These are phyloP conservation scores for Platynereis dumerilii DNA, from an alignment of 2,888 invertebrate species.

Conservation along the genomic window DNA sequence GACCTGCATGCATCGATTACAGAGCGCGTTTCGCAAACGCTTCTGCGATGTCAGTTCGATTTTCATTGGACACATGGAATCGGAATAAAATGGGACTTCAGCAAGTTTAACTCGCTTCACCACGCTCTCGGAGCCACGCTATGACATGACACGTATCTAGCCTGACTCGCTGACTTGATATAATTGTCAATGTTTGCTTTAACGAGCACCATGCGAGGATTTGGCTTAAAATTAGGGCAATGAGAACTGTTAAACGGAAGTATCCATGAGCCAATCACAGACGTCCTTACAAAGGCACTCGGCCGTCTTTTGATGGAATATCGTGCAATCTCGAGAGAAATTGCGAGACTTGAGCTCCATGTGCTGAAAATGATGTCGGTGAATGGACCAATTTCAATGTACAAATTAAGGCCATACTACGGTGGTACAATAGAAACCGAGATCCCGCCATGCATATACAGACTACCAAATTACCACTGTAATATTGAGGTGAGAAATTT, in stretches of 20 bases:
- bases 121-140: no score
- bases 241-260: neutral
- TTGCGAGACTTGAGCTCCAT: slow-evolving; percentile 5
- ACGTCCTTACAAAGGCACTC: neutral
- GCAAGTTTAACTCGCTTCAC: no score
- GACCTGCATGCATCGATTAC: no score
- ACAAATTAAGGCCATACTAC: slow-evolving; percentile 21
- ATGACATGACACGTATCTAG: no score
- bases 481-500: neutral
- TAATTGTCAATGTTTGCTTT: no score
- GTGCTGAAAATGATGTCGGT: neutral
- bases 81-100: neutral
- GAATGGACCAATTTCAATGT: slow-evolving; percentile 24
- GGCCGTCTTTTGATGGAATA: neutral
- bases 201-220: neutral
- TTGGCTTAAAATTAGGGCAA: slow-evolving; percentile 8
- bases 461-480: slow-evolving; percentile 12
- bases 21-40: slow-evolving; percentile 4
- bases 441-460: slow-evolving; percentile 28
- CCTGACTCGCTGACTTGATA: no score
- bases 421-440: slow-evolving; percentile 6
- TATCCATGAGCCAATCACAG: neutral
- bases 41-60: neutral
- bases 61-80: slow-evolving; percentile 7
- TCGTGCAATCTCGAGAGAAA: neutral